phyloP scores from a whole-genome alignment of 2,113 vertebrate genomes.

The Hoplias malabaricus region DNA sequence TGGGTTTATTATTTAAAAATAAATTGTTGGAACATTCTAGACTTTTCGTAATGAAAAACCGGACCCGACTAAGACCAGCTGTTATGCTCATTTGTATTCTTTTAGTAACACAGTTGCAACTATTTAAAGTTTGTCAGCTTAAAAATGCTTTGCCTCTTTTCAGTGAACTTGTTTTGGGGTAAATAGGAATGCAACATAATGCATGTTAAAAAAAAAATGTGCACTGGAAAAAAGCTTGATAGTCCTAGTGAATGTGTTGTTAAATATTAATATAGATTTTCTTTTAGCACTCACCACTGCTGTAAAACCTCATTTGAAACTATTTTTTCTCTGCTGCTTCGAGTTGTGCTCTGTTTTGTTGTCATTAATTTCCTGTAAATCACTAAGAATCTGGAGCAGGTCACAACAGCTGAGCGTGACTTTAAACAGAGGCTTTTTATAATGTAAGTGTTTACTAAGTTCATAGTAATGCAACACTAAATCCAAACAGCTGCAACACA shows the following conservation, averaged over 20 bases:
- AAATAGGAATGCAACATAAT: constrained; percentile 88
- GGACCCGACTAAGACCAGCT: background rate
- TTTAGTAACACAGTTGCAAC: no score
- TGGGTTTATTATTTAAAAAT: background rate
- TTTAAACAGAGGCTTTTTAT: no score
- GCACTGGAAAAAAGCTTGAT: constrained; percentile 82
- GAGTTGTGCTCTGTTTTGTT: constrained; percentile 74
- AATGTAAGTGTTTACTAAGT: no score
- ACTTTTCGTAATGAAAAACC: background rate
- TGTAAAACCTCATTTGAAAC: constrained; percentile 81
- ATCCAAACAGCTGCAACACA: no score
- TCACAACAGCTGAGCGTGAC: no score
- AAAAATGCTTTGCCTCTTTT: constrained; percentile 59
- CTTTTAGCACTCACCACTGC: constrained; percentile 74
- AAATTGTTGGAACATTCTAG: background rate
- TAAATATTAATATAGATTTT: constrained; percentile 78
- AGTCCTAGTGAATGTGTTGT: constrained; percentile 82
- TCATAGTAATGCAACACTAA: no score
- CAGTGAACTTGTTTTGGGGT: constrained; percentile 72
- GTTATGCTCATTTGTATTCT: constrained; percentile 45
- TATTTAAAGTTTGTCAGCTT: background rate
- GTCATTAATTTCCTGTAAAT: constrained; percentile 55
- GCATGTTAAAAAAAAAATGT: constrained; percentile 92
- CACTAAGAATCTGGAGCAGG: constrained; percentile 68
- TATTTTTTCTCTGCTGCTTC: constrained; percentile 85